Base-by-base conservation (phyloP, 2,113 vertebrate species). In the Gallinago jamesoni region DNA sequence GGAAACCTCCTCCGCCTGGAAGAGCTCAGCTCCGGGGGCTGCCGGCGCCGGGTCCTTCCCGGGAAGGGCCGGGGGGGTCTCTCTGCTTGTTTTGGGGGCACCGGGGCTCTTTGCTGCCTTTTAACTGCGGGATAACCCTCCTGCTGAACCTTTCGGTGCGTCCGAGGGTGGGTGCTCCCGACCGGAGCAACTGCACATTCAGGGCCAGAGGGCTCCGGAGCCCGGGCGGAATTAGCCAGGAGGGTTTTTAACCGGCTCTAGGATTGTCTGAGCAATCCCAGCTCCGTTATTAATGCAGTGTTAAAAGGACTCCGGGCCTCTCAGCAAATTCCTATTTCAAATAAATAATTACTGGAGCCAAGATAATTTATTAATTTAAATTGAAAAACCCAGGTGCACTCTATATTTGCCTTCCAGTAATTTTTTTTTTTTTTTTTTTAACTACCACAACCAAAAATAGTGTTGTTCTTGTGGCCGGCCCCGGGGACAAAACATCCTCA, bases 341-440 rank as follows among this genome's bases (percentile, higher is more conserved):
- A 62, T 84, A 94, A 87, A 92, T 92, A 95, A 95, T 94, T 92
- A 70, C 86, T 57, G 63, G 77, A 69, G 92, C 92, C 62, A 6
- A 80, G 86, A 66, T 79, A 94, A 92, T 87, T 89, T 94, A 84
- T 83, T 78, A 89, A 89, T 75, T 75, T 30, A 63, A 79, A 87
- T 83, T 82, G 85, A 84, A 89, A 94, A 66, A 28, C 63, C 25
- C 55, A n/a, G 59, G 31, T 50, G 27, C 39, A 2, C n/a, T 74
- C 53, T 7, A 0, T 53, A 15, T 67, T 84, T 81, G 83, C 76
- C 79, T 92, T 37, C 2, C 2, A 90, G 79, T 84, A 39, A 7
- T 70, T 73, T 62, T 25, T 27, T 35, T 6, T 31, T 56, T 31
- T 21, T 43, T 20, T 16, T 45, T 74, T 81, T 77, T 19, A 93